Base-by-base conservation (phyloP, 2,797 vertebrate genomes). In the Thalassophryne amazonica region DNA sequence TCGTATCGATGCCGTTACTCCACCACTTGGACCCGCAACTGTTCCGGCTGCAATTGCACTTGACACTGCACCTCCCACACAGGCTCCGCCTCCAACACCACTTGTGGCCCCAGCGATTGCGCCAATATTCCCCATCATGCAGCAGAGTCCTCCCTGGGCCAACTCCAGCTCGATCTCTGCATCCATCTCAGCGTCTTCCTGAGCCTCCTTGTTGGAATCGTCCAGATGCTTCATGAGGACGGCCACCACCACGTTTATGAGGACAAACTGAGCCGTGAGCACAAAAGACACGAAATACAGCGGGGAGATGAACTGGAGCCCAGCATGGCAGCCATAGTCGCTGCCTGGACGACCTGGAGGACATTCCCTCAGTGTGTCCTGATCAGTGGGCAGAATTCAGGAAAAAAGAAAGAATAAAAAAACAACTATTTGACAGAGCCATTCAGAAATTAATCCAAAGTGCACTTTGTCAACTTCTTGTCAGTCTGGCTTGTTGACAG, bases 221-320 rank as follows among this genome's bases (percentile, higher is more conserved):
- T 98, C 95, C 12, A 98, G 89, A 39, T 91, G 89, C 68, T 91
- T 91, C 88, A 89, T 98, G 52, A 98, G 92, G 50, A 97, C 96
- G 0, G 95, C 95, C 56, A 98, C 95, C 82, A 98, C 95, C 87
- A 98, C 95, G 7, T 98, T 98, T 81, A 98, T 96, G 75, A 98
- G 93, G 8, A 98, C 96, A 6, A 97, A 98, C 89, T 98, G 96
- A 1, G 96, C 94, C 1, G 95, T 96, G 71, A 98, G 93, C 84
- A 98, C 95, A 20, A 98, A 98, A 80, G 94, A 97, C 63, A 98
- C 96, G 3, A 98, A 98, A 86, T 98, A 98, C 64, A 98, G 81
- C 0, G 95, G 95, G 0, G 95, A 98, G 90, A 98, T 95, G 76
- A 97, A 93, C 89, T 95, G 95, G 6, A 97, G 89, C 32, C 95